A percentile compares a stretch with the other conserved stretches of the same genome.
Evolutionary conservation across 1,140 invertebrate genomes (phyloP).

Genomic region (Drosophila neocordata): DNA sequence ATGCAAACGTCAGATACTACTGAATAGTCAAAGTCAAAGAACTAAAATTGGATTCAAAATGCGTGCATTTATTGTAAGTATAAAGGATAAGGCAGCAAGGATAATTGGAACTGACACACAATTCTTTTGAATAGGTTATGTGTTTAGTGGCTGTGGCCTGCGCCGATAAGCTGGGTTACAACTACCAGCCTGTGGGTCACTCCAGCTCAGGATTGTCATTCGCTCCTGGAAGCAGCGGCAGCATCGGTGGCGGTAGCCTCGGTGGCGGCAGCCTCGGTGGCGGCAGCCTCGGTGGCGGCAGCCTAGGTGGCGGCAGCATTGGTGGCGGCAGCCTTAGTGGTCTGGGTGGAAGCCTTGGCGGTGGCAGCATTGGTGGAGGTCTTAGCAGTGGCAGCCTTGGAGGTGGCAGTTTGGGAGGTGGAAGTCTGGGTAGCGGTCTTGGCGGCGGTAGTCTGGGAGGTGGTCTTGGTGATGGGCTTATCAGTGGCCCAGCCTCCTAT

Average conservation of each 20-base stretch:
- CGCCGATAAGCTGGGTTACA: constrained; percentile 76
- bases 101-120: constrained; percentile 45
- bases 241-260: constrained; percentile 35
- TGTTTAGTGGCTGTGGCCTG: constrained; percentile 74
- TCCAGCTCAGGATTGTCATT: constrained; percentile 68
- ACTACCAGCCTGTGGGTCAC: constrained; percentile 74
- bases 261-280: constrained; percentile 23
- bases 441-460: constrained; percentile 22
- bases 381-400: constrained; percentile 44
- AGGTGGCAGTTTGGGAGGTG: constrained; percentile 23
- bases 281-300: constrained; percentile 4
- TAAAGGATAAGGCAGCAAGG: constrained; percentile 8
- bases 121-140: constrained; percentile 54
- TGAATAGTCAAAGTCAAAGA: constrained; percentile 72
- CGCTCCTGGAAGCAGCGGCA: constrained; percentile 42
- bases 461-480: constrained; percentile 2
- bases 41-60: constrained; percentile 70
- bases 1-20: constrained; percentile 67
- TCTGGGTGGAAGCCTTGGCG: constrained; percentile 3
- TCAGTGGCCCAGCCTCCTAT: constrained; percentile 52
- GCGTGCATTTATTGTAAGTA: constrained; percentile 79
- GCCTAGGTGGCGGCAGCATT: constrained; percentile 14
- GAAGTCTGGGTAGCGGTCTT: constrained; percentile 26
- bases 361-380: constrained; percentile 20
- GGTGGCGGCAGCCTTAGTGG: constrained; percentile 19